Evolutionary conservation across 2,797 vertebrate genomes (phyloP).

Genomic region (Microctenopoma stevenorrisi): DNA sequence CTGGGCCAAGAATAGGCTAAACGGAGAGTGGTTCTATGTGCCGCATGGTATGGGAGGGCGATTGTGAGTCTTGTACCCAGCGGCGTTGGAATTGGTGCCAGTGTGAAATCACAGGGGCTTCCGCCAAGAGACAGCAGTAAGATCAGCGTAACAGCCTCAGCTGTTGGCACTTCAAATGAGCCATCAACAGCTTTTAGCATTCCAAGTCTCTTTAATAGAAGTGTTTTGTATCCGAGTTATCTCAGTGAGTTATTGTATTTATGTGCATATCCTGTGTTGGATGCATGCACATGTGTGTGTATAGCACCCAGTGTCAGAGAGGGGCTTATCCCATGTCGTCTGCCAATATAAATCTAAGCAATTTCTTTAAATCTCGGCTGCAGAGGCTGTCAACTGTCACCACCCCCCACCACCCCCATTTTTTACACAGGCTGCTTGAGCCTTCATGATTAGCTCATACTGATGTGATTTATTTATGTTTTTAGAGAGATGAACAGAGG

Average conservation of each 20-base stretch:
- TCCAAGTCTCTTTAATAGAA: slow-evolving; percentile 65
- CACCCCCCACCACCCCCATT: slow-evolving; percentile 10
- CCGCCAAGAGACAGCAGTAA: slow-evolving; percentile 69
- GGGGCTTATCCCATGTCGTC: slow-evolving; percentile 50
- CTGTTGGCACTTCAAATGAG: slow-evolving; percentile 84
- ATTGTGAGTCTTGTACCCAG: slow-evolving; percentile 55
- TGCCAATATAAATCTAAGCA: slow-evolving; percentile 60
- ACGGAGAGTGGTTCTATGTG: slow-evolving; percentile 60
- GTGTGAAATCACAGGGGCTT: slow-evolving; percentile 77
- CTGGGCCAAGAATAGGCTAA: slow-evolving; percentile 67
- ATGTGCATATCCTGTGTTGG: slow-evolving; percentile 38
- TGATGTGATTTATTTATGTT: slow-evolving; percentile 87
- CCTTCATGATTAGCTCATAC: slow-evolving; percentile 83
- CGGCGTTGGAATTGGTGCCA: slow-evolving; percentile 77
- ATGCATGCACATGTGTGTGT: slow-evolving; percentile 31
- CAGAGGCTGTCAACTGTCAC: slow-evolving; percentile 62
- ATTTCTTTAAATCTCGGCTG: slow-evolving; percentile 70
- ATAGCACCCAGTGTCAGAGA: slow-evolving; percentile 54
- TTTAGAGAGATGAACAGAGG: slow-evolving; percentile 78
- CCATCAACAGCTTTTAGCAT: slow-evolving; percentile 80
- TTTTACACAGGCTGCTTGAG: slow-evolving; percentile 72
- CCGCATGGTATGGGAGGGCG: slow-evolving; percentile 52
- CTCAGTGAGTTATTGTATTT: slow-evolving; percentile 61
- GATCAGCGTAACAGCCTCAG: slow-evolving; percentile 73
- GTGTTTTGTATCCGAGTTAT: slow-evolving; percentile 61